These are phyloP conservation scores for Pangasianodon gigas DNA, from an alignment of 2,113 vertebrate genomes.

Conservation along the genomic window DNA sequence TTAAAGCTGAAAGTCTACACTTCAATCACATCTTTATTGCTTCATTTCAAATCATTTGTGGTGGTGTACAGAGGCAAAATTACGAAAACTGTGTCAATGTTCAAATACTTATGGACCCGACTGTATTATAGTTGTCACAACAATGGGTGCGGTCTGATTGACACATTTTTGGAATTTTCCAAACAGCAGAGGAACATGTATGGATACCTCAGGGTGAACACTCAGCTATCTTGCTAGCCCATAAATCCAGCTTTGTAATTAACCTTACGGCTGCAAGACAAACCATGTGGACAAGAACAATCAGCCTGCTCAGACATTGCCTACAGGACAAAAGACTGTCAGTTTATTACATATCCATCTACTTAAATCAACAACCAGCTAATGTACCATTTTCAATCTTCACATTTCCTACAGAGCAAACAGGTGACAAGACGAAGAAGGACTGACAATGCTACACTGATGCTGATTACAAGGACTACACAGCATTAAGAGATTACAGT, in stretches of 20 bases:
- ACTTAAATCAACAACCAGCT: not conserved
- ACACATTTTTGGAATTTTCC: not conserved
- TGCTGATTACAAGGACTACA: conserved; percentile 31
- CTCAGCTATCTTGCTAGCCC: not conserved
- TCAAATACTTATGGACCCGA: too few species aligned
- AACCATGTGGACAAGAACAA: conserved; percentile 32
- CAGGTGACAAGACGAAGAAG: conserved; percentile 18
- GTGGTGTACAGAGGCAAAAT: too few species aligned
- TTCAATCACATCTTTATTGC: too few species aligned
- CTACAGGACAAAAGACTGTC: conserved; percentile 1
- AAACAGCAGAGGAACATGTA: not conserved
- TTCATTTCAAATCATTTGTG: too few species aligned
- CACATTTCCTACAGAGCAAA: conserved; percentile 25
- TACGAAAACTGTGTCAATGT: too few species aligned
- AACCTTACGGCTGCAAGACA: conserved; percentile 5
- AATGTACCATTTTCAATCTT: conserved; percentile 1
- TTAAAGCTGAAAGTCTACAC: too few species aligned
- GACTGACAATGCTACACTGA: conserved; percentile 40
- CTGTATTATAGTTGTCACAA: not conserved
- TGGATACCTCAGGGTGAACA: not conserved
- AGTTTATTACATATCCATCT: conserved; percentile 19
- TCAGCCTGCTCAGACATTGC: conserved; percentile 9
- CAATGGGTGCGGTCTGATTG: not conserved
- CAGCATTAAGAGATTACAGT: conserved; percentile 13
- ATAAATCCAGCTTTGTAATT: conserved; percentile 40